A percentile compares a stretch with the other conserved stretches of the same genome.
phyloP scores from a whole-genome alignment of 1,140 invertebrate species.

The Microvelia longipes region DNA sequence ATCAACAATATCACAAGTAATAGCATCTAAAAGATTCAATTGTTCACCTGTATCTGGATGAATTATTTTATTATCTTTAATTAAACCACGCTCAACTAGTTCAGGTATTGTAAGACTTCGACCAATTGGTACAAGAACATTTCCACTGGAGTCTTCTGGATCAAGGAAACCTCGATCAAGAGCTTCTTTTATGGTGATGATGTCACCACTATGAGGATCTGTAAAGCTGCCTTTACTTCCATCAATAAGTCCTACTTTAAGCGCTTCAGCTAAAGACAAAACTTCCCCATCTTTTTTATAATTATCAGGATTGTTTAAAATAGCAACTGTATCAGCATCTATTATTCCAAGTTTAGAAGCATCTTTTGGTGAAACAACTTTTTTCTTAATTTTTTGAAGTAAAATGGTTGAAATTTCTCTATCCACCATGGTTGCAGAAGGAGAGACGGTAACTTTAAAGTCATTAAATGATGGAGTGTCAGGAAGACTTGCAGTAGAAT shows the following conservation, averaged over 20 bases:
- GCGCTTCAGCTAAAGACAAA: conserved; percentile 1
- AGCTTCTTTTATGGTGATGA: conserved; percentile 71
- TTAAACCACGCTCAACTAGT: conserved; percentile 63
- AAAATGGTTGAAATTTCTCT: conserved; percentile 49
- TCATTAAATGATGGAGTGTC: background rate
- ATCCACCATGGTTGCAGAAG: conserved; percentile 21
- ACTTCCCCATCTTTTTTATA: background rate
- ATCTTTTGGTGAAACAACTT: conserved; percentile 50
- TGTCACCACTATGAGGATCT: conserved; percentile 48
- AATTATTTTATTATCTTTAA: conserved; percentile 68
- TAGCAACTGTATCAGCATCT: conserved; percentile 51
- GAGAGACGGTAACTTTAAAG: conserved; percentile 17
- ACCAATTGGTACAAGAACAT: conserved; percentile 62
- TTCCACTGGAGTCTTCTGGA: conserved; percentile 53
- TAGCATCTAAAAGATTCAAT: conserved; percentile 62
- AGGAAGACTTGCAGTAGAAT: background rate
- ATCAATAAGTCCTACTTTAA: conserved; percentile 3
- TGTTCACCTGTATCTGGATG: conserved; percentile 73
- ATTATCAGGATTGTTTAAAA: conserved; percentile 34
- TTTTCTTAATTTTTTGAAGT: conserved; percentile 60
- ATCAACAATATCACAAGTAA: conserved; percentile 73
- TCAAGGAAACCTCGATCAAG: conserved; percentile 66
- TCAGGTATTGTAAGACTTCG: conserved; percentile 65
- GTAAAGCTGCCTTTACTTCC: conserved; percentile 42
- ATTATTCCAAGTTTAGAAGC: conserved; percentile 56